These are phyloP conservation scores for Paguma larvata DNA, from an alignment of 2,797 vertebrate species.

Conservation along the genomic window DNA sequence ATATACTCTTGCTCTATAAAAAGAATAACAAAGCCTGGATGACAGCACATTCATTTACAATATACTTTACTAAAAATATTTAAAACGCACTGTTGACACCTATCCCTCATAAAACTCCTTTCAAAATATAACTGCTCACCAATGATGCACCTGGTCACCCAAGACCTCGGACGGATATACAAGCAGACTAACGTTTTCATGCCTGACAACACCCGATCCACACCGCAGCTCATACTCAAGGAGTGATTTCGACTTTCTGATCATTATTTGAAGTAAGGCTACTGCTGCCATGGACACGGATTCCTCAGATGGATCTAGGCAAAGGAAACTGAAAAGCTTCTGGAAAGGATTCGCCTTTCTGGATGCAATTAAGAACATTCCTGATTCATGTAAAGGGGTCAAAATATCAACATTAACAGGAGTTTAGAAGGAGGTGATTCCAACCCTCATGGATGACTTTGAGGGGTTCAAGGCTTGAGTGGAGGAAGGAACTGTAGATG, in stretches of 20 bases:
- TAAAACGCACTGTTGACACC: not conserved
- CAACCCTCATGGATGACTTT: not conserved
- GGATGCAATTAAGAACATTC: not conserved
- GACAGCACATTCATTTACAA: not conserved
- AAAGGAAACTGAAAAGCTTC: not conserved
- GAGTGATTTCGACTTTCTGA: not conserved
- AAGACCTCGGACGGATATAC: not conserved
- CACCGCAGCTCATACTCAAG: not conserved
- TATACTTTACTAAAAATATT: not conserved
- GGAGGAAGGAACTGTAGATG: not conserved
- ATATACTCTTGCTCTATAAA: not conserved
- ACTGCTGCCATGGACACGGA: not conserved
- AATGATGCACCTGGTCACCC: not conserved
- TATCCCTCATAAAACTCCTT: not conserved
- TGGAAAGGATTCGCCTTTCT: not conserved
- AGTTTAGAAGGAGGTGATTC: not conserved
- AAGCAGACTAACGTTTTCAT: not conserved
- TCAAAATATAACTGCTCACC: not conserved
- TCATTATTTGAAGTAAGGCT: not conserved
- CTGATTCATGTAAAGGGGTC: not conserved
- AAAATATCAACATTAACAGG: not conserved
- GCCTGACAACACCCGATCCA: not conserved
- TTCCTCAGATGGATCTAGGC: not conserved
- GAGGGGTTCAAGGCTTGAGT: not conserved
- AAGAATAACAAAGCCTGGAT: not conserved